Base-by-base conservation (phyloP, 2,113 vertebrate genomes). In the Terrapene triunguis region DNA sequence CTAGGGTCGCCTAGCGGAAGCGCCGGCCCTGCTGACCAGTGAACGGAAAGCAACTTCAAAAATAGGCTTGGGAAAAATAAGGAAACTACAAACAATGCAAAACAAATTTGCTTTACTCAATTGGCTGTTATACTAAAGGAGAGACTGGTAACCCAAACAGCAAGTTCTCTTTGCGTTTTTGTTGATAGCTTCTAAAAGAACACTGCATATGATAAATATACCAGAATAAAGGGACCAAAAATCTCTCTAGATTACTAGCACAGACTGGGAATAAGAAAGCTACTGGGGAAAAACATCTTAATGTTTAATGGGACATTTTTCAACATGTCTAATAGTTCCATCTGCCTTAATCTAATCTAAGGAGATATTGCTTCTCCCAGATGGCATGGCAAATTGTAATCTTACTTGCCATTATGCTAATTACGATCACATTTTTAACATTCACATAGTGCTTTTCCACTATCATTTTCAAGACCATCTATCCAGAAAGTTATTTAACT, bases 261-360 rank as follows among this genome's bases (percentile, higher is more conserved):
- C 35, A 87, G 88, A 95, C 5, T 1, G 0, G 85, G 96, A 94
- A 78, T 59, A 93, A 32, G 38, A 87, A 7, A 89, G 80, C 50
- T 93, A 90, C 78, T 79, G 21, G 55, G 74, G 85, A 83, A 95
- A 94, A 53, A 25, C 59, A 87, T n/a, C 51, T 48, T 96, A 82
- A 54, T 48, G 48, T 89, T 90, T 87, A 91, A 96, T 27, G 72
- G 32, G 4, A 90, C 53, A 87, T 62, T 93, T 96, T 96, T 92
- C 90, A 89, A 0, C 9, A 42, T 0, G 4, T 48, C 42, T 47
- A 38, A 3, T 38, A 91, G 51, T 48, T 91, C 89, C 78, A 94
- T 27, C 53, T 83, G 80, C 83, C 94, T 96, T 91, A 62, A 84
- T 89, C 92, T 92, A 57, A 85, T 89, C 92, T 93, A 85, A 86